Percentiles rank a stretch among this genome's conserved stretches.
These are phyloP conservation scores for Caenorhabditis becei DNA, from an alignment of 2,888 invertebrate genomes.

Conservation along the genomic window DNA sequence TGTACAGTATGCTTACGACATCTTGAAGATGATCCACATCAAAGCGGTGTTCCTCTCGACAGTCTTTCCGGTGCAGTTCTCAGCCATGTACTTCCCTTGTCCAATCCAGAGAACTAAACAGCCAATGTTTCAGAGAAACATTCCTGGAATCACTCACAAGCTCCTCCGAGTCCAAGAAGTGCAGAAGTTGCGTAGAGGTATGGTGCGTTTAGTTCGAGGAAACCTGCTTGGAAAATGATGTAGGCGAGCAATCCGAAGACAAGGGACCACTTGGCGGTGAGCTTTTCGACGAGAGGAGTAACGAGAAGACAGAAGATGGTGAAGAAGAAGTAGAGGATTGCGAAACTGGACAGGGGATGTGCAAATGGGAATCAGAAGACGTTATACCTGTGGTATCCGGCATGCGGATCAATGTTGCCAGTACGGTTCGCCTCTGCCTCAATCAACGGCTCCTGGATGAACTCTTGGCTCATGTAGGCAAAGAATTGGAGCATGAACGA, in stretches of 20 bases:
- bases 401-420: constrained; percentile 49
- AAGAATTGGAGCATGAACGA: constrained; percentile 59
- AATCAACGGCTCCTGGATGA: constrained; percentile 59
- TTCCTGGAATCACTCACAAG: constrained; percentile 35
- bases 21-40: constrained; percentile 58
- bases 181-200: constrained; percentile 49
- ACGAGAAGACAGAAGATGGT: constrained; percentile 53
- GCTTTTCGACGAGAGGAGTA: constrained; percentile 49
- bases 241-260: constrained; percentile 46
- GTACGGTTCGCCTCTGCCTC: constrained; percentile 31
- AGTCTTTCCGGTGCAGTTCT: constrained; percentile 55
- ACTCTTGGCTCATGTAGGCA: constrained; percentile 62
- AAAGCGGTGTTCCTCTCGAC: constrained; percentile 55
- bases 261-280: constrained; percentile 61
- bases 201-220: constrained; percentile 23
- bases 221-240: constrained; percentile 46
- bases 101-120: constrained; percentile 58
- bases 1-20: constrained; percentile 42
- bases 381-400: constrained; percentile 60
- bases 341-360: constrained; percentile 51
- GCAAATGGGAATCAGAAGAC: constrained; percentile 1
- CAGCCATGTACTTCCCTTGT: constrained; percentile 56
- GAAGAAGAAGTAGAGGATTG: constrained; percentile 60
- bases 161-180: constrained; percentile 47
- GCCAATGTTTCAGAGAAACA: background rate